Conservation (phyloP, 2,888 invertebrate species). For the Molorchus minor region DNA sequence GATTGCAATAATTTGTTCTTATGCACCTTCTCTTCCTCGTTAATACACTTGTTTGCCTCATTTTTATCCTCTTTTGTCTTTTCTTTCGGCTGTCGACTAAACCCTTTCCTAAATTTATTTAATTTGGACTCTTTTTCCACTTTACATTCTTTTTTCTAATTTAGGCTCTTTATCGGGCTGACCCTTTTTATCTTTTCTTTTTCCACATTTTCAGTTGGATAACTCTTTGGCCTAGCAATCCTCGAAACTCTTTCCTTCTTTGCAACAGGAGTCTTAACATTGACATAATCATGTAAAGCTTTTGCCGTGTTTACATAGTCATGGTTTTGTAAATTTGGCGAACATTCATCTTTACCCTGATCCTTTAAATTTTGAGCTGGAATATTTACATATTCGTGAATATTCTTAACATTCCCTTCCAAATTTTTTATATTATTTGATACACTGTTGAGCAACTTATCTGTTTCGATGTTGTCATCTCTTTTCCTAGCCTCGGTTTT, state of each 20-base stretch:
- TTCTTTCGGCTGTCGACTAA: conserved; percentile 48
- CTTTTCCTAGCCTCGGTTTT: conserved; percentile 30
- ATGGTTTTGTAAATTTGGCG: conserved; percentile 22
- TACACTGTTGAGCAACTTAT: conserved; percentile 50
- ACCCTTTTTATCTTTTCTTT: conserved; percentile 39
- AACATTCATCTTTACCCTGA: conserved; percentile 8
- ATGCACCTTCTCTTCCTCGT: conserved; percentile 53
- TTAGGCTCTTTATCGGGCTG: too few relatives aligned
- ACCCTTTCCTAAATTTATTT: conserved; percentile 51
- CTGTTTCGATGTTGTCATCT: conserved; percentile 46
- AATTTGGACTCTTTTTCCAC: conserved; percentile 71
- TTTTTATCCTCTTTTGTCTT: conserved; percentile 54
- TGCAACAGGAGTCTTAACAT: conserved; percentile 45
- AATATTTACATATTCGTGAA: conserved; percentile 55
- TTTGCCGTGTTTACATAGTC: conserved; percentile 31
- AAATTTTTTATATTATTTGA: conserved; percentile 57
- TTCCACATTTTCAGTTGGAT: conserved; percentile 63
- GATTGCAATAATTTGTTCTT: conserved; percentile 74
- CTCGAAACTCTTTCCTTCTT: conserved; percentile 62
- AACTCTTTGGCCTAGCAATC: conserved; percentile 67
- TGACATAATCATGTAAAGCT: conserved; percentile 51
- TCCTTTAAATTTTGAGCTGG: conserved; percentile 23
- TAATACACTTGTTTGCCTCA: conserved; percentile 50
- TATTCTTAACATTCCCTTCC: conserved; percentile 48
- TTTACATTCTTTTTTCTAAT: too few relatives aligned